A percentile compares a stretch with the other conserved stretches of the same genome.
These are phyloP conservation scores for Tokudaia muenninki DNA, from an alignment of 2,797 vertebrate genomes.

Conservation along the genomic window DNA sequence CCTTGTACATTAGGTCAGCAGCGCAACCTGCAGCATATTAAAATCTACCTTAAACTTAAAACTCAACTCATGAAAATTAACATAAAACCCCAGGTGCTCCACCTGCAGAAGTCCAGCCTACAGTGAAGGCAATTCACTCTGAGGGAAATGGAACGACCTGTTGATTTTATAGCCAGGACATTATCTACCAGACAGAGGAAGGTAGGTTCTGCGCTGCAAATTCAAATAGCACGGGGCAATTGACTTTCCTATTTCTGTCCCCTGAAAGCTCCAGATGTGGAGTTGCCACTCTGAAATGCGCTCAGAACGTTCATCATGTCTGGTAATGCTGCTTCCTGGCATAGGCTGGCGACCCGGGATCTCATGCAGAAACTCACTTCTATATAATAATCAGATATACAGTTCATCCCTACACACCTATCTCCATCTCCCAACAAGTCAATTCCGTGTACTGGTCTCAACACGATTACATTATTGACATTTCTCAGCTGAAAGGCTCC, in stretches of 20 bases:
- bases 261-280: constrained; percentile 44
- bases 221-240: constrained; percentile 57
- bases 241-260: constrained; percentile 56
- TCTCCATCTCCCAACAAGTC: constrained; percentile 86
- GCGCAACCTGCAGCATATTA: neutral
- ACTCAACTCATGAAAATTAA: neutral
- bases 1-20: neutral
- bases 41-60: neutral
- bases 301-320: constrained; percentile 49
- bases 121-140: neutral
- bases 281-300: constrained; percentile 6
- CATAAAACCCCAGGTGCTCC: neutral
- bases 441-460: constrained; percentile 86
- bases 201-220: constrained; percentile 1
- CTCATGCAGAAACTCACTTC: constrained; percentile 70
- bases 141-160: constrained; percentile 45
- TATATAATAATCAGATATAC: constrained; percentile 85
- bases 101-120: neutral
- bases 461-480: constrained; percentile 90
- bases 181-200: constrained; percentile 7
- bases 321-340: constrained; percentile 16
- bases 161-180: constrained; percentile 45
- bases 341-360: constrained; percentile 24
- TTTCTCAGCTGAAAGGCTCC: constrained; percentile 87
- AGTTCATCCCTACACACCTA: constrained; percentile 83